Evolutionary conservation across 2,797 vertebrate genomes (phyloP).

Genomic region (Amazona finschi): DNA sequence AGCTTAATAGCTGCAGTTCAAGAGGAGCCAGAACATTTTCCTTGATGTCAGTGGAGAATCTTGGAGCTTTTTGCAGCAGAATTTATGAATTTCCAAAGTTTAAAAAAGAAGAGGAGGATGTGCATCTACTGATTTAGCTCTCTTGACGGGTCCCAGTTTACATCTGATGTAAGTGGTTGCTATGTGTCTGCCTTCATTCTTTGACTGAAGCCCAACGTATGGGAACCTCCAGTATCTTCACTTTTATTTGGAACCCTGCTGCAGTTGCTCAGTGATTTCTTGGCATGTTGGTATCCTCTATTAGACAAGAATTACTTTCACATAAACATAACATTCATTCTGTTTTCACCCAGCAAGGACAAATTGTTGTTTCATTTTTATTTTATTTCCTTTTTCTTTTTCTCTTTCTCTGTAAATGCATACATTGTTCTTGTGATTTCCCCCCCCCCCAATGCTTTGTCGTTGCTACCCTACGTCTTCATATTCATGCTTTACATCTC

Average conservation of each 20-base stretch:
- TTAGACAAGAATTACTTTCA: neutral
- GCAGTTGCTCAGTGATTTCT: neutral
- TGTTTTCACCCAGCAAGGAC: neutral
- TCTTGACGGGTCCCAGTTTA: neutral
- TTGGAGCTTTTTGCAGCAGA: neutral
- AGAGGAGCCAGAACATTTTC: neutral
- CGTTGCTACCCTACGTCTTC: neutral
- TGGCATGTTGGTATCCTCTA: neutral
- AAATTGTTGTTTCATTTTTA: neutral
- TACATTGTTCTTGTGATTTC: neutral
- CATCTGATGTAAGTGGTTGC: neutral
- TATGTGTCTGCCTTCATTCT: neutral
- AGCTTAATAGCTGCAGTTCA: neutral
- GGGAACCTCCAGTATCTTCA: neutral
- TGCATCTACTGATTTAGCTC: neutral
- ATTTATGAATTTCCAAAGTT: neutral
- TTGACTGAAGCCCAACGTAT: neutral
- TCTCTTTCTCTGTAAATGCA: neutral
- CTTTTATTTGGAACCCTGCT: neutral
- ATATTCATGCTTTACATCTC: neutral
- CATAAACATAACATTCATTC: neutral
- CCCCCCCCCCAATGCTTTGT: neutral
- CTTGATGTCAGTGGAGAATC: neutral
- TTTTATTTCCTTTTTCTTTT: neutral
- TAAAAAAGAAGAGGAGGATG: neutral